These are phyloP conservation scores for Aeoliscus strigatus DNA, from an alignment of 2,797 vertebrate genomes.

Conservation along the genomic window DNA sequence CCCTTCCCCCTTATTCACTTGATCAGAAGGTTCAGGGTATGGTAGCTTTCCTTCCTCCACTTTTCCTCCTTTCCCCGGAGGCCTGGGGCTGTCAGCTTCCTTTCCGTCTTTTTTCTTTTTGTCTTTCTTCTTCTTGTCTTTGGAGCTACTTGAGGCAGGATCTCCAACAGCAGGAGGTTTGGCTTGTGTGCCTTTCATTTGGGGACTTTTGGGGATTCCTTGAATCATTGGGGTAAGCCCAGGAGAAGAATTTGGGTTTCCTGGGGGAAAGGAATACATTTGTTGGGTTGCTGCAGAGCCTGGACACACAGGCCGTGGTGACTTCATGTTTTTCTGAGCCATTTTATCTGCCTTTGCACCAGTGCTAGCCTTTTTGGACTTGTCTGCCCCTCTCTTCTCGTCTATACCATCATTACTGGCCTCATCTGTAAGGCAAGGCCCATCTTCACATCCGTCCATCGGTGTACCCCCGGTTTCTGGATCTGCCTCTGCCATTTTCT, in stretches of 20 bases:
- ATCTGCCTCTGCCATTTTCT: constrained; percentile 86
- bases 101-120: constrained; percentile 94
- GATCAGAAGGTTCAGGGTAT: constrained; percentile 81
- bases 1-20: constrained; percentile 79
- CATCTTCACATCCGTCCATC: constrained; percentile 92
- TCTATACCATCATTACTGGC: constrained; percentile 93
- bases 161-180: constrained; percentile 88
- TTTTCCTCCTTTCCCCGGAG: constrained; percentile 83
- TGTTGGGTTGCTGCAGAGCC: constrained; percentile 83
- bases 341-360: constrained; percentile 86
- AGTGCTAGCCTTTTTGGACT: constrained; percentile 83
- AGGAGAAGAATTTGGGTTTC: constrained; percentile 81
- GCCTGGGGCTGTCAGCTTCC: constrained; percentile 86
- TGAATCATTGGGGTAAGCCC: constrained; percentile 85
- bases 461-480: constrained; percentile 81
- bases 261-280: constrained; percentile 87
- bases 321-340: constrained; percentile 89
- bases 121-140: constrained; percentile 97
- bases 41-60: constrained; percentile 87
- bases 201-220: constrained; percentile 89
- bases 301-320: constrained; percentile 85
- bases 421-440: constrained; percentile 87
- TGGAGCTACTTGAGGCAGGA: constrained; percentile 81
- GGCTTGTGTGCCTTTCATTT: constrained; percentile 89
- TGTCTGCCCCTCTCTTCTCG: constrained; percentile 86